Base-by-base conservation (phyloP, 2,888 invertebrate genomes). In the Nephrotoma flavescens region DNA sequence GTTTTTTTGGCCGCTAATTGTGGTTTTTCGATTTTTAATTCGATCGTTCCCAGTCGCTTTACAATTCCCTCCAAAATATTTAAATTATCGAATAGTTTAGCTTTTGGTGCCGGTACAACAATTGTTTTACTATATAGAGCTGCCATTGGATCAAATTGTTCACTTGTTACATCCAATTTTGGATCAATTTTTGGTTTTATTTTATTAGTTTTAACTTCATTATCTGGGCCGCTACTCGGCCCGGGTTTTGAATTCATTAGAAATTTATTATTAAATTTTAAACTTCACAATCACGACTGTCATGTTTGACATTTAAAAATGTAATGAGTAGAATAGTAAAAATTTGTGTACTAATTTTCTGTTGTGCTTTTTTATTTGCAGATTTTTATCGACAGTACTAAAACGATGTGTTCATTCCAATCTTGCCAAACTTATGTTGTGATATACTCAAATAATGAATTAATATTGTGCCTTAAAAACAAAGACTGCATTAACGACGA, bases 41-140 rank as follows among this genome's bases (percentile, higher is more conserved):
- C 85, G 1, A 71, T 2, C 15, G 86, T 44, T 12, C 91, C 91
- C 41, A 90, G 89, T 31, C 89, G 91, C 41, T 90, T 91, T 0
- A 92, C 89, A 0, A 91, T 90, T 5, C 92, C 91, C 87, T 94
- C 92, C 89, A 93, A 96, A 89, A 94, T 94, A 1, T 93, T 92
- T 86, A 96, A 88, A 90, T 96, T 96, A 90, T 96, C 96, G 89
- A 94, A 95, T 87, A 92, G 88, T 41, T 94, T 93, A 0, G 95
- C 95, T 87, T 92, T 92, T 19, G 93, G 90, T 4, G 92, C 91
- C 0, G 95, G 94, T 15, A 94, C 89, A 87, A 91, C 91, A 0
- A 93, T 89, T 88, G 93, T 93, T 0, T 92, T 88, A 0, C 94
- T 93, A 88, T 94, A 94, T 12, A 97, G 91, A 0, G 95, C 96